Conservation (phyloP, 2,797 vertebrate species). For the Galagoides demidoff region DNA sequence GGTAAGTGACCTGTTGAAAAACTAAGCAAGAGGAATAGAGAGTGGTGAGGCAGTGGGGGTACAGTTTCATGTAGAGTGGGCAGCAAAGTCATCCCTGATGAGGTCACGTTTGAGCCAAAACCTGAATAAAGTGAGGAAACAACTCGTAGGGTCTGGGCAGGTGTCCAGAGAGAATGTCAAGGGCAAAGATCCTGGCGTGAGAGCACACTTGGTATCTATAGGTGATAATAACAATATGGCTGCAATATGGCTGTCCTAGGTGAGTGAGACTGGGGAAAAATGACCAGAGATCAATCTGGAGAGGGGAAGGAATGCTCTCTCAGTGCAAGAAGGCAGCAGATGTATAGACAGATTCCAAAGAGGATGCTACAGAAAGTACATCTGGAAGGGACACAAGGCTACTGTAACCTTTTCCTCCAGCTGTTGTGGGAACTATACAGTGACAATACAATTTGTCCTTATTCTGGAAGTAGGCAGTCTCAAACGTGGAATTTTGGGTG, state of each 20-base stretch:
- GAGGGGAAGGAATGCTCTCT: background rate
- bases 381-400: background rate
- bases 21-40: background rate
- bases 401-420: background rate
- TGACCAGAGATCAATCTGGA: background rate
- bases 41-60: background rate
- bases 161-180: background rate
- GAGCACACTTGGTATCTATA: background rate
- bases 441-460: slow-evolving; percentile 1
- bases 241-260: background rate
- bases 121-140: background rate
- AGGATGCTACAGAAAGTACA: background rate
- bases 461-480: background rate
- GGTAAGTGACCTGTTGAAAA: background rate
- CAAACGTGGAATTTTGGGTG: background rate
- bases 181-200: background rate
- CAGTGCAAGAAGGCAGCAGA: background rate
- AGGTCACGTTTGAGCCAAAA: background rate
- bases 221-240: background rate
- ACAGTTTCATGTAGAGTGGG: background rate
- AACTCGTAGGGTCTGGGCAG: background rate
- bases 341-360: slow-evolving; percentile 14
- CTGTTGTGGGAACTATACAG: background rate
- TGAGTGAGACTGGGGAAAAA: background rate
- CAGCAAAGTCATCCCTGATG: background rate